Evolutionary conservation across 2,888 invertebrate genomes (phyloP).

Genomic region (Andricus curvator): DNA sequence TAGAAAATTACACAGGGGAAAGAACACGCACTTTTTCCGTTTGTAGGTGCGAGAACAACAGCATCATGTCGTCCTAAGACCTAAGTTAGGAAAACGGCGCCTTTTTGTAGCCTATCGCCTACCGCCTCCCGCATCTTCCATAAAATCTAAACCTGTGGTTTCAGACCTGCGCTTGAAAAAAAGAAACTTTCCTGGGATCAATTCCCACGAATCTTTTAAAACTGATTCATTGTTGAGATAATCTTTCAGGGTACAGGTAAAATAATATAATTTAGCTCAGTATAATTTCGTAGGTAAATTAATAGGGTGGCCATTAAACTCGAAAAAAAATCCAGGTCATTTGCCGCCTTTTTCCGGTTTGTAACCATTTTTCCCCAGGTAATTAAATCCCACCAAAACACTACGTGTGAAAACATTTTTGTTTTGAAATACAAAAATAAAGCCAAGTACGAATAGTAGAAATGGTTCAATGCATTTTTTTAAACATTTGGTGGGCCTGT

Average conservation of each 20-base stretch:
- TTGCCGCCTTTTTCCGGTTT: too few relatives aligned
- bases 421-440: too few relatives aligned
- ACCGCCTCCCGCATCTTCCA: slow-evolving; percentile 12
- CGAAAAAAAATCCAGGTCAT: too few relatives aligned
- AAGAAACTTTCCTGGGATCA: slow-evolving; percentile 16
- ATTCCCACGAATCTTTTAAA: slow-evolving; percentile 15
- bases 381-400: too few relatives aligned
- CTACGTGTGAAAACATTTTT: too few relatives aligned
- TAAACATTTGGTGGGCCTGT: too few relatives aligned
- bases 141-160: slow-evolving; percentile 18
- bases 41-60: slow-evolving; percentile 5
- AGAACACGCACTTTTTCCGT: slow-evolving; percentile 9
- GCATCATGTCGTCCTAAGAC: background rate
- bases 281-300: too few relatives aligned
- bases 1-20: slow-evolving; percentile 29
- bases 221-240: background rate
- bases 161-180: slow-evolving; percentile 3
- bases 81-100: slow-evolving; percentile 27
- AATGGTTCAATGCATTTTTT: too few relatives aligned
- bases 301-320: too few relatives aligned
- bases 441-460: too few relatives aligned
- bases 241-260: background rate
- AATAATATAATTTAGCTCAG: background rate
- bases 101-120: slow-evolving; percentile 18
- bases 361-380: too few relatives aligned